Conservation (phyloP, 2,113 vertebrate species). For the Etia nguti region DNA sequence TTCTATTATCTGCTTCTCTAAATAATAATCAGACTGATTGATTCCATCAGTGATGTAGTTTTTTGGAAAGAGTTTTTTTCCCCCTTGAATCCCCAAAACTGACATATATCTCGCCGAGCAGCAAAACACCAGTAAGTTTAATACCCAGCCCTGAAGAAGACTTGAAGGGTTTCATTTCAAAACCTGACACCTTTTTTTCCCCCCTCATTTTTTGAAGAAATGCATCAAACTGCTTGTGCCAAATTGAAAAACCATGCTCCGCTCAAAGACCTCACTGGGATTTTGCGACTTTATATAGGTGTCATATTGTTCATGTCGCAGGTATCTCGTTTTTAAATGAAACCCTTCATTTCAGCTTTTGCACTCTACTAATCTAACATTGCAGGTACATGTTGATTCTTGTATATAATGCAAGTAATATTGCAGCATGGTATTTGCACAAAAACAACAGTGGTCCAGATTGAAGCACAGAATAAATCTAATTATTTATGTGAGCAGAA, state of each 20-base stretch:
- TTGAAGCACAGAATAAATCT: not conserved
- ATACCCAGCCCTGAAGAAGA: slow-evolving; percentile 23
- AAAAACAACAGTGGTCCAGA: not conserved
- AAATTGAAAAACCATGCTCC: not conserved
- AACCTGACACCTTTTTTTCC: not conserved
- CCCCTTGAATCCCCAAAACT: not conserved
- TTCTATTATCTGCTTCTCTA: not conserved
- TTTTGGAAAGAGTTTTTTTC: not conserved
- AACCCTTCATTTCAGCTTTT: not conserved
- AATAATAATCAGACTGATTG: not conserved
- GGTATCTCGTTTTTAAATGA: not conserved
- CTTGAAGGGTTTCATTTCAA: slow-evolving; percentile 23
- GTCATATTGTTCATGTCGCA: not conserved
- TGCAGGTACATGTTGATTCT: not conserved
- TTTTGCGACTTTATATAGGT: not conserved
- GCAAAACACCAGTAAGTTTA: slow-evolving; percentile 3
- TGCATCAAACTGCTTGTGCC: not conserved
- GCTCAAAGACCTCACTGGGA: not conserved
- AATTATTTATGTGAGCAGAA: not conserved
- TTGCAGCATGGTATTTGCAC: not conserved
- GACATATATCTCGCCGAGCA: not conserved
- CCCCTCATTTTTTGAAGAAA: not conserved
- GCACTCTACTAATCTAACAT: slow-evolving; percentile 9
- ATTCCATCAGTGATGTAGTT: not conserved
- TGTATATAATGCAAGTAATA: slow-evolving; percentile 3